These are phyloP conservation scores for Stenurella melanura DNA, from an alignment of 2,888 invertebrate genomes.

Conservation along the genomic window DNA sequence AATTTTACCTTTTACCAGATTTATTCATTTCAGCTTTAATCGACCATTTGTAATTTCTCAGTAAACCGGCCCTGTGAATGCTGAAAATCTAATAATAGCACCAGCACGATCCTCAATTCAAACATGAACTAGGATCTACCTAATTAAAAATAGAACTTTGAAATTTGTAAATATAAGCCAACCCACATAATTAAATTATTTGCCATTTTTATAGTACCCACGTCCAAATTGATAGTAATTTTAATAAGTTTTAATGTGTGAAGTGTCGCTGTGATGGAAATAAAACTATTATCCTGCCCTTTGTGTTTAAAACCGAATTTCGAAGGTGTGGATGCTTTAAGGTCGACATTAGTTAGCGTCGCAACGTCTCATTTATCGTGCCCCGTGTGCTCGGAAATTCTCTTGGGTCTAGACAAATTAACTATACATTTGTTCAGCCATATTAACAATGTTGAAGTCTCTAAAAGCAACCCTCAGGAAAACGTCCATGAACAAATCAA, in stretches of 20 bases:
- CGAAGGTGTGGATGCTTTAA: conserved; percentile 81
- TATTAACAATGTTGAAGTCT: conserved; percentile 18
- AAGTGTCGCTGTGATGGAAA: conserved; percentile 51
- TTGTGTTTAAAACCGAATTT: conserved; percentile 86
- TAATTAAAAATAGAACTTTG: conserved; percentile 44
- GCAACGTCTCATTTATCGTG: conserved; percentile 85
- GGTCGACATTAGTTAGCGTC: conserved; percentile 83
- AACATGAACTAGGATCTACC: conserved; percentile 22
- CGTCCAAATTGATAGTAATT: not conserved
- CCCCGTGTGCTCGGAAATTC: conserved; percentile 85
- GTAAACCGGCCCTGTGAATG: conserved; percentile 5
- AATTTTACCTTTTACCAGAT: no score
- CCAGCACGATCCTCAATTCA: conserved; percentile 25
- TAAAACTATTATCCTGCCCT: conserved; percentile 81
- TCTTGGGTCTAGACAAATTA: conserved; percentile 86
- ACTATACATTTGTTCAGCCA: conserved; percentile 86
- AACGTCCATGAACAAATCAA: conserved; percentile 61
- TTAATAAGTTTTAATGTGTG: not conserved
- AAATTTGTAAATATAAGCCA: conserved; percentile 41
- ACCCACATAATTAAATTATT: conserved; percentile 37
- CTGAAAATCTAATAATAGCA: conserved; percentile 18
- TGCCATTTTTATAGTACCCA: conserved; percentile 14
- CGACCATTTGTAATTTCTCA: not conserved
- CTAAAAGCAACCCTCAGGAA: conserved; percentile 13
- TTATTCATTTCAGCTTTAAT: no score